Evolutionary conservation across 92 coral and sea anemone genomes (phyloP), one percentile per base, ranked within the genome.

Genomic region (Parazoanthus darwini): DNA sequence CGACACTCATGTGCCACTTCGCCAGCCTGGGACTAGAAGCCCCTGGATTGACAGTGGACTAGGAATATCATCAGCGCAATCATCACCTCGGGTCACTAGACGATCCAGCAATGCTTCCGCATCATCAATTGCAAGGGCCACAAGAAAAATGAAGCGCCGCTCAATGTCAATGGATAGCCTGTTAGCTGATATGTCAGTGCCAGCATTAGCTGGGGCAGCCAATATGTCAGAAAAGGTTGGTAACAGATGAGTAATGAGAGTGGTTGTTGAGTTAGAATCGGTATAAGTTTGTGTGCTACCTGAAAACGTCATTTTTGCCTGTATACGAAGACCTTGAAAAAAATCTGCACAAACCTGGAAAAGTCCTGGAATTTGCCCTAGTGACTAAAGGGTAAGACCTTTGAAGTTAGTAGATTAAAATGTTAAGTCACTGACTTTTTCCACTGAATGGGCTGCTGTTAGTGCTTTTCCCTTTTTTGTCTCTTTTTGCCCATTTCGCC

Each of bases 171-270:
- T 91, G 74, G 94, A 92, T 38, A 81, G 93, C 39, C 90, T 93
- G 48, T 85, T 93, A 37, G 78, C 88, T 86, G 91, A 88, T 35
- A 84, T 84, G 87, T 70, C 87, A 25, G 79, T 70, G 39, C 87
- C 87, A 43, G 87, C 78, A 7, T 73, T 84, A 15, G 93, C 90
- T 11, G 94, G 91, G 0, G 94, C 93, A 43, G 86, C 87, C n/a
- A 86, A 91, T 71, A 79, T 93, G 82, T 94, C 98, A 14, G 92
- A 89, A 54, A 94, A 93, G 98, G 98, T 94, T 78, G 39, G 79
- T 79, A 50, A 8, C 26, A 14, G 48, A 54, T 76, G 18, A n/a
- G 36, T 43, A 13, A 23, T 23, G 36, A 78, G n/a, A 42, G 48
- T 37, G 25, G 4, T 2, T 36, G 78, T 33, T 8, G 16, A 36